phyloP scores from a whole-genome alignment of 2,888 invertebrate genomes.

The Sinodicranocentrus sp. region DNA sequence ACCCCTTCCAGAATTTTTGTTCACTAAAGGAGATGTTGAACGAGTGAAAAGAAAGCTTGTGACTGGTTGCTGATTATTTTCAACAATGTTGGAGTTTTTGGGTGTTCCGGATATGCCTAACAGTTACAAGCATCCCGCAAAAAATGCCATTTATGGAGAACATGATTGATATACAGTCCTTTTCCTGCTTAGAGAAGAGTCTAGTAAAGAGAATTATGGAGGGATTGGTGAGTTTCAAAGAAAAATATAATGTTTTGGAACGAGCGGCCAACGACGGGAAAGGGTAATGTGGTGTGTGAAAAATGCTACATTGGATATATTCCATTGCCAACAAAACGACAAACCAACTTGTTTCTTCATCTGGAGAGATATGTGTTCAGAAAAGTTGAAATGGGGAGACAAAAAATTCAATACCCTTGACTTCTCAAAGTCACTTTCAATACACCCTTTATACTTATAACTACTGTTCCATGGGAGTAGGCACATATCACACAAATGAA shows the following conservation, averaged over 20 bases:
- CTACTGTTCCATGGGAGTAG: no score
- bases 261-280: conserved; percentile 1
- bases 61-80: background rate
- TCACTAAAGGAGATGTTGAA: background rate
- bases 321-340: no score
- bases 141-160: background rate
- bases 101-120: background rate
- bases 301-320: background rate
- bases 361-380: no score
- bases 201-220: no score
- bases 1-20: background rate
- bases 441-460: no score
- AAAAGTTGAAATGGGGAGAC: no score
- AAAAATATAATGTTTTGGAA: conserved; percentile 1
- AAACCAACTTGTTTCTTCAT: no score
- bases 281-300: conserved; percentile 24
- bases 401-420: no score
- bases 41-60: background rate
- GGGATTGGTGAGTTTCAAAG: no score
- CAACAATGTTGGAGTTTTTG: background rate
- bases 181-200: no score
- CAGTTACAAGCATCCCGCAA: background rate
- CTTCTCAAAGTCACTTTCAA: no score
- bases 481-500: no score
- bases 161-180: background rate